Evolutionary conservation across 2,113 vertebrate genomes (phyloP).

Genomic region (Pandion haliaetus): DNA sequence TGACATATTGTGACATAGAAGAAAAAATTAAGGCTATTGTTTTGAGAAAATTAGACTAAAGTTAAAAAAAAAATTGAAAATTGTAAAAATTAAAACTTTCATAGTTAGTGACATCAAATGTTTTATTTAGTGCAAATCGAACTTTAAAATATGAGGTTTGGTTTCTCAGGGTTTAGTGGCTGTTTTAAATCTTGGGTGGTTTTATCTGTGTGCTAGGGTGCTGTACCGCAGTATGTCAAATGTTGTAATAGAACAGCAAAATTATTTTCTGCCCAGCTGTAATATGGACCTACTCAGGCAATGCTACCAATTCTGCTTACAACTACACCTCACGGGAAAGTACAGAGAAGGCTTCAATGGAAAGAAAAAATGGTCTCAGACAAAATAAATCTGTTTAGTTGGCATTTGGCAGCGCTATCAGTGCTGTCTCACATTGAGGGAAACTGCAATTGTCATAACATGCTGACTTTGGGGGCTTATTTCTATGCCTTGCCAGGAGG

Average conservation of each 20-base stretch:
- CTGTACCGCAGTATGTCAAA: background rate
- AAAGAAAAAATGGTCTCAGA: background rate
- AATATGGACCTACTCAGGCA: background rate
- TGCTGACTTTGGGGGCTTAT: background rate
- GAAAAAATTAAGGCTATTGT: background rate
- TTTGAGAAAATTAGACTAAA: background rate
- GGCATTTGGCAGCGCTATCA: background rate
- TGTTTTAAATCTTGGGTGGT: background rate
- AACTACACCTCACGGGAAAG: background rate
- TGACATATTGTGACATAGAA: background rate
- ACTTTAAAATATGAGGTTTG: background rate
- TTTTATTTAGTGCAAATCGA: background rate
- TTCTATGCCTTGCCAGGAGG: conserved; percentile 7
- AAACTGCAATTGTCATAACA: conserved; percentile 18
- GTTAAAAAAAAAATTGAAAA: background rate
- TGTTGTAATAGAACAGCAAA: background rate
- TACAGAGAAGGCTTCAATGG: background rate
- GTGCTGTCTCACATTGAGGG: background rate
- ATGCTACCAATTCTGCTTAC: background rate
- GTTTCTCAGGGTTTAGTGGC: rapidly evolving
- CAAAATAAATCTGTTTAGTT: background rate
- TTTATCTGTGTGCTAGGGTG: background rate
- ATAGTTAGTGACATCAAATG: background rate
- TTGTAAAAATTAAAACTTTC: background rate
- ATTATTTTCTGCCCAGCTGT: background rate